Conservation (phyloP, 1,140 invertebrate species). For the Andrena cerasifolii region DNA sequence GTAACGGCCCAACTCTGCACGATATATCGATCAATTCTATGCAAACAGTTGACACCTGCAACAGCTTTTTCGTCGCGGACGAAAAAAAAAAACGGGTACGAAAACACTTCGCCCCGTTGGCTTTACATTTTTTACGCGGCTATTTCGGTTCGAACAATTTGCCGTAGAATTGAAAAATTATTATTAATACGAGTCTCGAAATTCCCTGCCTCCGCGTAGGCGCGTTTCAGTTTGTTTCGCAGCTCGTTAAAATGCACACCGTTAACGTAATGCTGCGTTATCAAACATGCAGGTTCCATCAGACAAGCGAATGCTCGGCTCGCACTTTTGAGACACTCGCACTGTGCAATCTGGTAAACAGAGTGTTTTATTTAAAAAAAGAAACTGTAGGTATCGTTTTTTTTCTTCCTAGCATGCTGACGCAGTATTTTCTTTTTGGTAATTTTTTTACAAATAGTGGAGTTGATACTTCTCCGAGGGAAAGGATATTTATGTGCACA, state of each 20-base stretch:
- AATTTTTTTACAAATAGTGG: no score
- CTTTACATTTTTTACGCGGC: neutral
- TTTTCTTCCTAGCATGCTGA: no score
- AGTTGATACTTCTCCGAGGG: no score
- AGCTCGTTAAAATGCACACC: conserved; percentile 20
- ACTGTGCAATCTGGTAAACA: no score
- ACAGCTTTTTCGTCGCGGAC: neutral
- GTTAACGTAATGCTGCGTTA: conserved; percentile 24
- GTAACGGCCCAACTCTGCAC: neutral
- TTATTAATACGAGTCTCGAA: neutral
- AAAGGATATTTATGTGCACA: no score
- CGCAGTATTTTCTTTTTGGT: no score
- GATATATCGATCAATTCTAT: conserved; percentile 25
- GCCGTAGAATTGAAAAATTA: neutral
- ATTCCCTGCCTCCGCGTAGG: neutral
- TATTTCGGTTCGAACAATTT: neutral
- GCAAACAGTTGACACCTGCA: neutral
- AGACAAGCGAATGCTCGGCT: neutral
- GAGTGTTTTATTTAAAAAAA: no score
- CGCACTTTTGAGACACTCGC: no score
- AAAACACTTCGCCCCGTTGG: neutral
- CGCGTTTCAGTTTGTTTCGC: conserved; percentile 9
- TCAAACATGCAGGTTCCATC: conserved; percentile 29
- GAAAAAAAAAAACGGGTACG: neutral
- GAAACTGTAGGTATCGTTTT: no score